Evolutionary conservation across 2,113 vertebrate species (phyloP), one percentile per base, ranked within the genome.

Genomic region (Lasiurus cinereus): DNA sequence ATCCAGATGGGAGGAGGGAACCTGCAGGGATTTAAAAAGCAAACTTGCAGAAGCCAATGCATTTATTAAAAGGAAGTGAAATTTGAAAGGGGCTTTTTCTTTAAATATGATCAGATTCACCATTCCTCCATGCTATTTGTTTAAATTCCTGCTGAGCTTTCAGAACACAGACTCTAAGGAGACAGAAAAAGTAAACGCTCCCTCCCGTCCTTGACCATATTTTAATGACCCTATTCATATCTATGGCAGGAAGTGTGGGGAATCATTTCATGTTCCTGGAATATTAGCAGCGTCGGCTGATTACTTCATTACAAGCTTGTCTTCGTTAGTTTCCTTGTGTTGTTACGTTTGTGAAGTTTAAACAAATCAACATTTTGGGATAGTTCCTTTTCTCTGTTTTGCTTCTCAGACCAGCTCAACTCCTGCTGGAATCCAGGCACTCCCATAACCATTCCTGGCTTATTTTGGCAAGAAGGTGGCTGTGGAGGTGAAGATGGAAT

Each of bases 181-280:
- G 96, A 97, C 94, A 96, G 92, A 92, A 96, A 96, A 96, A 96
- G 96, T 96, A 96, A 97, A 94, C 94, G 94, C 67, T 88, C 85
- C 88, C 83, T 91, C 90, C 86, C 66, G 12, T 91, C 79, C 69
- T 78, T 93, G 95, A 94, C 90, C 74, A 22, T 91, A 90, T 94
- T 97, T 94, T 96, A 97, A 95, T 94, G 88, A 95, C 88, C 90
- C 88, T 93, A 76, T 95, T 96, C 93, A 83, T 95, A 95, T 93
- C 88, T 76, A 76, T 31, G 72, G 87, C 66, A 70, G 27, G 95
- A 96, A 96, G 77, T 73, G 36, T 13, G 52, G 43, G 82, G 72
- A 73, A 91, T 94, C 90, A 72, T 93, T 92, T 88, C 95, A 95
- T 66, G 29, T 90, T 77, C 73, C 88, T 88, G 90, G 84, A 92